Conservation (phyloP, 2,888 invertebrate genomes). For the Anoncus sp. region DNA sequence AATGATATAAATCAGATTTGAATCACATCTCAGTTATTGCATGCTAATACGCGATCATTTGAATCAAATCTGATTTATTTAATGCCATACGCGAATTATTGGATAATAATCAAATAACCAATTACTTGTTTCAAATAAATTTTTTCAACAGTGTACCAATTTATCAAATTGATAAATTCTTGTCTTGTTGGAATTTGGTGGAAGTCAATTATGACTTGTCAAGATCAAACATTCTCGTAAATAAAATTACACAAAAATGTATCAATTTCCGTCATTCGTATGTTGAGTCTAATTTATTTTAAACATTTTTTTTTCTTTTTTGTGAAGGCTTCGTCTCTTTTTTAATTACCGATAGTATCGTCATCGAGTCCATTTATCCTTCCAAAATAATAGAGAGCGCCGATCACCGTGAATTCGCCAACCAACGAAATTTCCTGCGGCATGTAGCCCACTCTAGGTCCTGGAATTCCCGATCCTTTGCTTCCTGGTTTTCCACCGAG, state of each 20-base stretch:
- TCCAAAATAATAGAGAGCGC: slow-evolving; percentile 95
- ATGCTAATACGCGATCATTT: too few relatives aligned
- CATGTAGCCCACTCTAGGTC: slow-evolving; percentile 93
- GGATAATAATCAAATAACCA: too few relatives aligned
- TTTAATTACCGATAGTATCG: slow-evolving; percentile 83
- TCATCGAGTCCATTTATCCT: slow-evolving; percentile 91
- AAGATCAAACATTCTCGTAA: neutral
- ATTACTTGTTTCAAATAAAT: too few relatives aligned
- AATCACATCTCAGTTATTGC: too few relatives aligned
- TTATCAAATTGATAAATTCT: too few relatives aligned
- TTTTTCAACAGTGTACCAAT: too few relatives aligned
- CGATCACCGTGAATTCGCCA: slow-evolving; percentile 91
- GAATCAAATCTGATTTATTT: too few relatives aligned
- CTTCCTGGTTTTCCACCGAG: slow-evolving; percentile 89
- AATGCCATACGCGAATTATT: too few relatives aligned
- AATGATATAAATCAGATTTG: too few relatives aligned
- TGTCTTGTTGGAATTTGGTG: too few relatives aligned
- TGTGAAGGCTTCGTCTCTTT: neutral
- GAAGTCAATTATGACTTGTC: too few relatives aligned
- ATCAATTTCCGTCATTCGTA: neutral
- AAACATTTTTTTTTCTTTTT: neutral
- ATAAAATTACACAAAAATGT: neutral
- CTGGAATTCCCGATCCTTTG: slow-evolving; percentile 88
- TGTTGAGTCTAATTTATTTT: neutral
- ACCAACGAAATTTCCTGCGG: slow-evolving; percentile 94